These are phyloP conservation scores for Coenonympha glycerion DNA, from an alignment of 2,888 invertebrate genomes.

Conservation along the genomic window DNA sequence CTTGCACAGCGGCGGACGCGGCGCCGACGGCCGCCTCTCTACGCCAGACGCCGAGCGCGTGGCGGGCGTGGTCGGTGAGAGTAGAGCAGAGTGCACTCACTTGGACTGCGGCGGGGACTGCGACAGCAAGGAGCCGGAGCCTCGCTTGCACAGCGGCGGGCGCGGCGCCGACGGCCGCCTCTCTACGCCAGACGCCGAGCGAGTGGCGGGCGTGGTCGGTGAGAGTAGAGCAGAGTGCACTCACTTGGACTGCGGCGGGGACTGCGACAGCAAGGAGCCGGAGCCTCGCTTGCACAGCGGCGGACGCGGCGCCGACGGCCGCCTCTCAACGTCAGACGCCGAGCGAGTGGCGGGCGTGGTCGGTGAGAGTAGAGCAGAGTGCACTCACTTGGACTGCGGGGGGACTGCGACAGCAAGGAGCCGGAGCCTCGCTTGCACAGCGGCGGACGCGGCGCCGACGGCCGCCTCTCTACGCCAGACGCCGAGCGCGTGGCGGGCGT, in stretches of 20 bases:
- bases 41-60: slow-evolving; percentile 79
- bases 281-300: slow-evolving; percentile 80
- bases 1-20: slow-evolving; percentile 77
- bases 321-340: slow-evolving; percentile 78
- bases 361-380: too few relatives aligned
- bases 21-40: slow-evolving; percentile 72
- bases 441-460: slow-evolving; percentile 71
- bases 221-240: too few relatives aligned
- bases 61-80: slow-evolving; percentile 79
- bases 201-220: slow-evolving; percentile 79
- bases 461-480: slow-evolving; percentile 78
- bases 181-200: slow-evolving; percentile 79
- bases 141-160: slow-evolving; percentile 79
- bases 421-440: slow-evolving; percentile 79
- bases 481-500: slow-evolving; percentile 79
- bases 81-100: too few relatives aligned
- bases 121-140: slow-evolving; percentile 69
- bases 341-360: slow-evolving; percentile 79
- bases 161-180: slow-evolving; percentile 69
- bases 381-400: slow-evolving; percentile 71
- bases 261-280: slow-evolving; percentile 57
- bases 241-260: slow-evolving; percentile 67
- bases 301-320: slow-evolving; percentile 67
- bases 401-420: slow-evolving; percentile 53
- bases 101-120: slow-evolving; percentile 59